Percentiles rank a stretch among this genome's conserved stretches.
Conservation (phyloP, 2,113 vertebrate genomes). For the Atrichornis clamosus region DNA sequence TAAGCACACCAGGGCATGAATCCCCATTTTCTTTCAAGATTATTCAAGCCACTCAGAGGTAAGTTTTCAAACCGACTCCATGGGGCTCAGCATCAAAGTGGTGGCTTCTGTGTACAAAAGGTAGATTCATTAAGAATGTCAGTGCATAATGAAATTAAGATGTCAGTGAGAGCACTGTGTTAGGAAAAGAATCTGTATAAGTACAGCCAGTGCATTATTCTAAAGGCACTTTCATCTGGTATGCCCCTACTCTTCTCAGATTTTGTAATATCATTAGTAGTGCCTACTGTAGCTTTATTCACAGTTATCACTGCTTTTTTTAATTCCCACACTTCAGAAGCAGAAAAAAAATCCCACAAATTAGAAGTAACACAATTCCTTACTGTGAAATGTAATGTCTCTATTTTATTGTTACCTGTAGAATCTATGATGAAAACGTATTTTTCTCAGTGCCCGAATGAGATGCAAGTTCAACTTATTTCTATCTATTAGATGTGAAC, state of each 20-base stretch:
- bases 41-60: neutral
- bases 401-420: neutral
- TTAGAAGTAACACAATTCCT: neutral
- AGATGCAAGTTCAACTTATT: neutral
- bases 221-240: neutral
- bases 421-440: neutral
- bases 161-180: fast-evolving
- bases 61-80: neutral
- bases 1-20: neutral
- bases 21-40: neutral
- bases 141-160: neutral
- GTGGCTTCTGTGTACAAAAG: neutral
- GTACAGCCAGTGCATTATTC: neutral
- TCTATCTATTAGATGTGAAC: neutral
- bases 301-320: neutral
- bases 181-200: neutral
- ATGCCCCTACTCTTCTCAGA: neutral
- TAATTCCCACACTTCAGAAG: neutral
- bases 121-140: neutral
- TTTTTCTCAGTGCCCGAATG: neutral
- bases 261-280: neutral
- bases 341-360: neutral
- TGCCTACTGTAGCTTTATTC: neutral
- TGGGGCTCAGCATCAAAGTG: neutral
- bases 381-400: neutral